phyloP scores from a whole-genome alignment of 2,888 invertebrate genomes.

The Ectobius pallidus region DNA sequence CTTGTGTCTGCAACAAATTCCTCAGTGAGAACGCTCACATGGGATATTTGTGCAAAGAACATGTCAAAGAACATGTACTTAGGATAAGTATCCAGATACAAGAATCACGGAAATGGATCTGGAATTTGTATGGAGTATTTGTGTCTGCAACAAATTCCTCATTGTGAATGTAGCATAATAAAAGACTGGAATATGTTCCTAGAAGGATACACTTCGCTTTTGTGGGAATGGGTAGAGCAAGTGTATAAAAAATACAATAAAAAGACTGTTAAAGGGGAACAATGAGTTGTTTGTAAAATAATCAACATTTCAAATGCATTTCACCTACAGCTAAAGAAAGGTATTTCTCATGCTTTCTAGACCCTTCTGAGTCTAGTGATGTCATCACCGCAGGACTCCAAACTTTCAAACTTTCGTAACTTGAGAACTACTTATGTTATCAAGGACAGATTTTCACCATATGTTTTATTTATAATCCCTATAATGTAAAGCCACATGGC shows the following conservation, averaged over 20 bases:
- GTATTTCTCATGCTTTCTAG: not conserved
- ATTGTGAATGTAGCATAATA: no score
- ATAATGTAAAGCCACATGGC: no score
- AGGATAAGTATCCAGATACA: no score
- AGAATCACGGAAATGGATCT: no score
- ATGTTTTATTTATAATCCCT: no score
- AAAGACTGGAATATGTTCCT: not conserved
- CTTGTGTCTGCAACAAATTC: no score
- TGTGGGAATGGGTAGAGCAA: not conserved
- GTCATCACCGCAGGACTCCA: not conserved
- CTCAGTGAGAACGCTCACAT: no score
- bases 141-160: no score
- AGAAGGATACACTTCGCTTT: not conserved
- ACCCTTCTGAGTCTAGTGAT: not conserved
- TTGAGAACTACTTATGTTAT: not conserved
- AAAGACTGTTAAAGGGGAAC: not conserved
- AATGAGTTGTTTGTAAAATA: not conserved
- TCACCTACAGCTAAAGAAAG: not conserved
- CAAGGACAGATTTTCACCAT: not conserved
- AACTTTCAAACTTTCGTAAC: not conserved
- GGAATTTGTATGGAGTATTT: no score
- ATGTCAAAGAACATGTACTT: no score
- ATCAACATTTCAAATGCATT: no score
- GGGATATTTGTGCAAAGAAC: no score
- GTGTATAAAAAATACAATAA: not conserved